Conservation (phyloP, 2,888 invertebrate species). For the Tetramorium bicarinatum region DNA sequence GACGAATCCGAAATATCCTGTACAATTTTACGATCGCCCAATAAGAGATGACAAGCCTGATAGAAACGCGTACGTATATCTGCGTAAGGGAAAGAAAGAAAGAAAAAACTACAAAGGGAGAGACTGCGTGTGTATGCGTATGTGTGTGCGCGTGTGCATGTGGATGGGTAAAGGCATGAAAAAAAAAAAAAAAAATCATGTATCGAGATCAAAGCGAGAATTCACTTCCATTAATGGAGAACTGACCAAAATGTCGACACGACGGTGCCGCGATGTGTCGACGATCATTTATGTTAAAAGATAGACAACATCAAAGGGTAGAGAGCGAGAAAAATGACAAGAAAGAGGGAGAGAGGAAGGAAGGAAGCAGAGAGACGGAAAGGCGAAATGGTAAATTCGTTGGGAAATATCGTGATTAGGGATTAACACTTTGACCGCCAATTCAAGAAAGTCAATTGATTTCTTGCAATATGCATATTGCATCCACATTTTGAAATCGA, state of each 20-base stretch:
- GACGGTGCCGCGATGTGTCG: constrained; percentile 51
- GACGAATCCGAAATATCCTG: constrained; percentile 52
- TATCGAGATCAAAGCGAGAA: constrained; percentile 49
- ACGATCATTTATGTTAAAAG: constrained; percentile 51
- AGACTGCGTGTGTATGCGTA: not conserved
- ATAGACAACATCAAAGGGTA: constrained; percentile 43
- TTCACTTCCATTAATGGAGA: constrained; percentile 67
- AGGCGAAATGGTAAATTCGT: constrained; percentile 6
- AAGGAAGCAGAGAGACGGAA: not conserved
- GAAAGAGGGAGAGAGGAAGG: not conserved
- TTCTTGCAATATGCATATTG: not conserved
- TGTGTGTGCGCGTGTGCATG: constrained; percentile 5
- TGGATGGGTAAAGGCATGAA: constrained; percentile 33
- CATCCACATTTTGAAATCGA: not conserved
- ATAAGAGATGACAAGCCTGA: constrained; percentile 74
- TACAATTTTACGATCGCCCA: constrained; percentile 66
- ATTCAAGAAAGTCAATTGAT: not conserved
- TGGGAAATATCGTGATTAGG: constrained; percentile 51
- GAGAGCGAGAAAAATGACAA: constrained; percentile 18
- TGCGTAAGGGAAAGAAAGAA: constrained; percentile 25
- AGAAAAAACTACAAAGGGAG: not conserved
- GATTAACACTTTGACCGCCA: constrained; percentile 33
- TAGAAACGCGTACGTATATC: constrained; percentile 52
- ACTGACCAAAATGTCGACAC: constrained; percentile 71
- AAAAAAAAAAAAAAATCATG: constrained; percentile 34